phyloP scores from a whole-genome alignment of 2,797 vertebrate genomes.

The Arnoldichthys spilopterus region DNA sequence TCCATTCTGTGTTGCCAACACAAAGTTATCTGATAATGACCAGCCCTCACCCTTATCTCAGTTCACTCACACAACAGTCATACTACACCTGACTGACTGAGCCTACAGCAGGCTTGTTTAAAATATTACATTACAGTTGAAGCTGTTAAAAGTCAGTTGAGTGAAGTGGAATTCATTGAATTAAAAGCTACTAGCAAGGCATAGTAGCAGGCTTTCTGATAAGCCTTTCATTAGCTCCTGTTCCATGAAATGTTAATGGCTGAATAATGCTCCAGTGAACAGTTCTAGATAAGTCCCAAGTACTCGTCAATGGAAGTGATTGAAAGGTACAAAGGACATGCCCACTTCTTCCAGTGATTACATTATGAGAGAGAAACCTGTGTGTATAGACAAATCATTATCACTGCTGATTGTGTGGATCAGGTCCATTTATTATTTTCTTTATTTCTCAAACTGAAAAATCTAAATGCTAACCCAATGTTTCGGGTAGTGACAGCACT shows the following conservation, averaged over 20 bases:
- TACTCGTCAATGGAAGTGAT: neutral
- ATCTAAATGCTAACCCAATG: too few relatives aligned
- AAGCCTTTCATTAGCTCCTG: neutral
- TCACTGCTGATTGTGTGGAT: too few relatives aligned
- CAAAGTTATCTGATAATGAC: neutral
- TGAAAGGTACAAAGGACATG: neutral
- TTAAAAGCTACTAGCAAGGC: neutral
- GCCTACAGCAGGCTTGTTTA: neutral
- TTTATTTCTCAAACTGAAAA: too few relatives aligned
- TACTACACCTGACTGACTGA: neutral
- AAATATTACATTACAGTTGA: too few relatives aligned
- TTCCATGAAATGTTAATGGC: neutral
- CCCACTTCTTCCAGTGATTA: neutral
- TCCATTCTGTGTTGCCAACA: neutral
- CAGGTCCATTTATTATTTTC: too few relatives aligned
- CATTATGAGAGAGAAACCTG: neutral
- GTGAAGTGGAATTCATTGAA: neutral
- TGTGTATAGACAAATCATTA: neutral
- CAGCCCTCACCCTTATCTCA: neutral
- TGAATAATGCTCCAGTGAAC: neutral
- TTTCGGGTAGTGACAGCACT: too few relatives aligned
- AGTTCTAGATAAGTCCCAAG: neutral
- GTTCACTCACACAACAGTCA: neutral
- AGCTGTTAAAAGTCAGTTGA: neutral
- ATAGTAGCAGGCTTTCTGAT: neutral